Evolutionary conservation across 2,113 vertebrate genomes (phyloP).

Genomic region (Engraulis encrasicolus): DNA sequence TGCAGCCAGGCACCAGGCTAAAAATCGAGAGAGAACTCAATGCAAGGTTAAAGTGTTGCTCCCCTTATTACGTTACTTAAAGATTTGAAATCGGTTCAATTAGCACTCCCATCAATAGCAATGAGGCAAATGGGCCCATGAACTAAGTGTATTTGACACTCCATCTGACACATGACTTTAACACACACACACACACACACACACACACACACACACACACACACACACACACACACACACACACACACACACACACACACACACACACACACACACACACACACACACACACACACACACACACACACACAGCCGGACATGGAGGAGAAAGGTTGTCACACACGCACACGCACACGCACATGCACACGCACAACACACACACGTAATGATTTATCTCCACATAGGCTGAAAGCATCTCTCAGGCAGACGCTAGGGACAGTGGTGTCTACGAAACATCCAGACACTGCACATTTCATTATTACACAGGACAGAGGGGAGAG

Average conservation of each 20-base stretch:
- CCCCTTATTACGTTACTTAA: neutral
- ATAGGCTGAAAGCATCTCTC: neutral
- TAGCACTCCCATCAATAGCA: neutral
- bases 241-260: neutral
- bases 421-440: neutral
- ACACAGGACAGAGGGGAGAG: constrained; percentile 19
- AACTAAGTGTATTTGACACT: neutral
- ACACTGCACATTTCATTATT: constrained; percentile 1
- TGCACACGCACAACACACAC: neutral
- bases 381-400: neutral
- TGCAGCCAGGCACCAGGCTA: too few relatives aligned
- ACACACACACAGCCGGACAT: neutral
- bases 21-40: too few relatives aligned
- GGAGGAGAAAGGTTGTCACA: too few relatives aligned
- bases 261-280: constrained; percentile 4
- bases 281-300: neutral
- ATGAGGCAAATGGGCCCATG: neutral
- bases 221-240: constrained; percentile 9
- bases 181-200: neutral
- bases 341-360: neutral
- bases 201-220: neutral
- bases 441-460: neutral
- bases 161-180: too few relatives aligned
- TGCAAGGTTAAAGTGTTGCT: neutral
- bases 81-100: neutral